These are phyloP conservation scores for Hippocampus guttulatus DNA, from an alignment of 2,113 vertebrate species.

Conservation along the genomic window DNA sequence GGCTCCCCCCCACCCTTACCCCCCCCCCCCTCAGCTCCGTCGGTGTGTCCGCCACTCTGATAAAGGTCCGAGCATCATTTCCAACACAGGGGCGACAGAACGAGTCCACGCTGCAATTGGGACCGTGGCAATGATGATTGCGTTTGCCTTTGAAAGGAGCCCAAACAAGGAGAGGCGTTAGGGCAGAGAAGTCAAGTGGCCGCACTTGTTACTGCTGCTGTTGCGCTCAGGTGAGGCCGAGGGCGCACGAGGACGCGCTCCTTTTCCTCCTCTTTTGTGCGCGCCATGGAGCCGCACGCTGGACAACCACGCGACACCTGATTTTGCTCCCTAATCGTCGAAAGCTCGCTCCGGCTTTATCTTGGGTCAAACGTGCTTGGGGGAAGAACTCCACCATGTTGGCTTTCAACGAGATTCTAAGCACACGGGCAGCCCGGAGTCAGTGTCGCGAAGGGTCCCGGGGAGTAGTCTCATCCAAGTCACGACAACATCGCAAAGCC, in stretches of 20 bases:
- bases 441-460: constrained; percentile 31
- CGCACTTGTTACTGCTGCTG: constrained; percentile 37
- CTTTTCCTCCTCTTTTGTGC: constrained; percentile 50
- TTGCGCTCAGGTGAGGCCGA: constrained; percentile 39
- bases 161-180: constrained; percentile 12
- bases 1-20: not conserved
- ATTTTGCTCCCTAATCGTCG: not conserved
- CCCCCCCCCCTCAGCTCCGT: constrained; percentile 45
- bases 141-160: not conserved
- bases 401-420: constrained; percentile 68
- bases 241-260: constrained; percentile 29
- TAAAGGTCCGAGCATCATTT: constrained; percentile 60
- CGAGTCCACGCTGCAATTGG: not conserved
- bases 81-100: constrained; percentile 33
- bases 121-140: constrained; percentile 1
- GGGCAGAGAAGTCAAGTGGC: not conserved
- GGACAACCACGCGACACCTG: constrained; percentile 30
- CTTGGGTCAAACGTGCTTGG: not conserved
- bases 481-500: constrained; percentile 61
- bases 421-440: constrained; percentile 51
- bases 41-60: constrained; percentile 54
- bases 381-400: constrained; percentile 59
- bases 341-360: not conserved
- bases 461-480: constrained; percentile 67
- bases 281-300: constrained; percentile 42